Evolutionary conservation across 2,888 invertebrate species (phyloP), one percentile per base, ranked within the genome.

Genomic region (Lasioglossum pauxillum): DNA sequence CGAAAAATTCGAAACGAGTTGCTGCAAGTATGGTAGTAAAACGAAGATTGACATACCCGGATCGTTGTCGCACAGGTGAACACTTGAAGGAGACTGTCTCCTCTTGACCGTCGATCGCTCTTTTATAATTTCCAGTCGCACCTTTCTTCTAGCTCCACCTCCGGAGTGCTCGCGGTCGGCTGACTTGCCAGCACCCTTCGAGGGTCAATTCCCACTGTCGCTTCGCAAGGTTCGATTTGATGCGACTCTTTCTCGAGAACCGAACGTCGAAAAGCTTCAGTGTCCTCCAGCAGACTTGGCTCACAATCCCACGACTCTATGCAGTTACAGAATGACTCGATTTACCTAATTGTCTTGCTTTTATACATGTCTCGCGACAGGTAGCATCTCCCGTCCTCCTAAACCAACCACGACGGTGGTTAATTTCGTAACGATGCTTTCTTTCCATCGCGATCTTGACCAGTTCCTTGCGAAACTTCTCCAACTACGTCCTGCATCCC

Each of bases 101-200:
- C 88, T 92, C 90, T 90, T 87, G 87, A 82, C 80, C 82, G 81
- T 78, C 91, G 90, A 86, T 85, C 93, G 92, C 88, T 93, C 95
- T 94, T 94, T 94, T 94, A 94, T 94, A 94, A 94, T 94, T 94
- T 94, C 90, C 92, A 80, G 82, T 81, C 84, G 85, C 89, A 87
- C 92, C 93, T 91, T 93, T 93, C 93, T 89, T 80, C 73, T 82
- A 57, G 75, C 79, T 87, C 87, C 83, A 87, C 87, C 87, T 78
- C 87, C 73, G 82, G 64, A 89, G 85, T 82, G 80, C 83, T 64
- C 49, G 79, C 38, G 57, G 14, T 49, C 31, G 31, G 23, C 44
- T 49, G 64, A 23, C 23, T 74, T 35, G 44, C 31, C 38, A 35
- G 27, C 41, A 86, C 57, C 73, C 86, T 86, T 79, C 44, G 74